Base-by-base conservation (phyloP, 2,113 vertebrate genomes). In the Phycodurus eques region DNA sequence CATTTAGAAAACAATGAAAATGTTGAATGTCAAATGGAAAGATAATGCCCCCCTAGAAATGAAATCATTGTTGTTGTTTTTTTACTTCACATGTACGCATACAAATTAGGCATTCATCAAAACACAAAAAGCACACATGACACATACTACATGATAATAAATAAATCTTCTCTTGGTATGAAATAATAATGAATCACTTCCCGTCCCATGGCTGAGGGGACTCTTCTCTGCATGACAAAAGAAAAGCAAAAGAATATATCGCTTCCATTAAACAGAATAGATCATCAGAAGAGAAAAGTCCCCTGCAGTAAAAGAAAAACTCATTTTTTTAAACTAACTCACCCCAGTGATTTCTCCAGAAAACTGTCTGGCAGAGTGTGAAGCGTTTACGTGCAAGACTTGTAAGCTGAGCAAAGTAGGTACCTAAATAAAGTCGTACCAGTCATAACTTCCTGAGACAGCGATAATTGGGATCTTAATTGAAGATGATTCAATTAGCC, bases 1-100 rank as follows among this genome's bases (percentile, higher is more conserved):
- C 68, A 75, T 90, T 90, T 81, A 80, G 60, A 77, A 86, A 88
- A 88, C 74, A 81, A 84, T 85, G 75, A 81, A 69, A 79, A 13
- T 67, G 65, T 51, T 72, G 80, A 81, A 85, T 75, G 80, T 83
- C 46, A 84, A 86, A 85, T 77, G 74, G 63, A 61, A n/a, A 71
- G 76, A 46, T 75, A 76, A 74, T 79, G 71, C 77, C 84, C 84
- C 84, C 84, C 27, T 74, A 85, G 81, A 76, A 83, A 79, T 87
- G 47, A 78, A 82, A 86, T 74, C 70, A 86, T 80, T 79, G 75
- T 82, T 86, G 80, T 59, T 54, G 8, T 56, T 8, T 31, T 59
- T 31, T 61, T 17, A 17, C 19, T 14, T 27, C 60, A 81, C 80
- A 77, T 68, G 75, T 85, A 81, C 70, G 75, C 72, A 88, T 91